Percentiles rank a stretch among this genome's conserved stretches.
Evolutionary conservation across 2,888 invertebrate species (phyloP).

Genomic region (Neoscelio sp.): DNA sequence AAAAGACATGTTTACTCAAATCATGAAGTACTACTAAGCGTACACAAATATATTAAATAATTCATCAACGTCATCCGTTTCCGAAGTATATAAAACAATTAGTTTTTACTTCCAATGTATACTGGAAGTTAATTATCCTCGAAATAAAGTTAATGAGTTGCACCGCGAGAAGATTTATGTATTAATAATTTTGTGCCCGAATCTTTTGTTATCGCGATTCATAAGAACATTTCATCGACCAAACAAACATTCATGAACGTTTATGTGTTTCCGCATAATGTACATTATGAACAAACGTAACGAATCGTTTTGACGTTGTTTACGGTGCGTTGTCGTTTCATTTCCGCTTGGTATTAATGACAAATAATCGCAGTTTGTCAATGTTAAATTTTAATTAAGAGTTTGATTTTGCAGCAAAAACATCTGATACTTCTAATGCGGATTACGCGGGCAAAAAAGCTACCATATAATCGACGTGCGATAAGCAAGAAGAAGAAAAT

Average conservation of each 20-base stretch:
- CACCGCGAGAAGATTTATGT: constrained; percentile 15
- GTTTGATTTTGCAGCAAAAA: constrained; percentile 6
- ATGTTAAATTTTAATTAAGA: neutral
- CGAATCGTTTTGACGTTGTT: too few relatives aligned
- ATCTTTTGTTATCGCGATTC: constrained; percentile 35
- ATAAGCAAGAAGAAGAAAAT: constrained; percentile 39
- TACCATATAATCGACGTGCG: constrained; percentile 21
- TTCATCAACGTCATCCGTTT: too few relatives aligned
- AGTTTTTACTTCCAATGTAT: too few relatives aligned
- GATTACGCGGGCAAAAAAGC: constrained; percentile 36
- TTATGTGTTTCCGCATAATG: too few relatives aligned
- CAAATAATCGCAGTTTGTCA: too few relatives aligned
- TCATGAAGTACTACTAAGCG: too few relatives aligned
- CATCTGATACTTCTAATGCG: constrained; percentile 7
- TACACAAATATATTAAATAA: too few relatives aligned
- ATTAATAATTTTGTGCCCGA: neutral
- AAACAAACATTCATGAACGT: too few relatives aligned
- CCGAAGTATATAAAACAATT: too few relatives aligned
- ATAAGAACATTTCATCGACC: neutral
- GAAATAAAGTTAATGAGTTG: constrained; percentile 50
- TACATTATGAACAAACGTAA: too few relatives aligned
- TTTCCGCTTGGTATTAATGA: neutral
- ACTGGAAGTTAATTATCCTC: constrained; percentile 51
- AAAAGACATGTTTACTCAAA: too few relatives aligned
- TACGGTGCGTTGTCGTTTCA: neutral